These are phyloP conservation scores for Myocastor coypus DNA, from an alignment of 2,113 vertebrate species.

Conservation along the genomic window DNA sequence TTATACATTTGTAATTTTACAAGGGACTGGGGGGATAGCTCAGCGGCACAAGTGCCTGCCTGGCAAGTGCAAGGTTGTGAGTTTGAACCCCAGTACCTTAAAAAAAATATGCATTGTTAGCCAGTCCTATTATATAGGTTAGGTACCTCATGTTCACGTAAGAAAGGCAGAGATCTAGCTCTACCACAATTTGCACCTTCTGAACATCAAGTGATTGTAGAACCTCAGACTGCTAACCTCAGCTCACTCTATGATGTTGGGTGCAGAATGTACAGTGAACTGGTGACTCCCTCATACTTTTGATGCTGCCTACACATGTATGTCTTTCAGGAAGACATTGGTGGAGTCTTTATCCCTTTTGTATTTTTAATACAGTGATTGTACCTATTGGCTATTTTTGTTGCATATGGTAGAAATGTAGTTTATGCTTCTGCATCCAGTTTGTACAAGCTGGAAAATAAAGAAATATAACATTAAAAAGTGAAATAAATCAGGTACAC, in stretches of 20 bases:
- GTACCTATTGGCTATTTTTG: constrained; percentile 99
- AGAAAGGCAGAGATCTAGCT: constrained; percentile 90
- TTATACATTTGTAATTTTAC: constrained; percentile 97
- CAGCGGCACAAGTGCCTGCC: no score
- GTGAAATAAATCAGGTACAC: background rate
- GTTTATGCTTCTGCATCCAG: constrained; percentile 99
- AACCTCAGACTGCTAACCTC: constrained; percentile 98
- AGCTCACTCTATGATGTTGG: constrained; percentile 97
- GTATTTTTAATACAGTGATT: constrained; percentile 99
- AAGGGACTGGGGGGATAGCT: no score
- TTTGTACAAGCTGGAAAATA: constrained; percentile 99
- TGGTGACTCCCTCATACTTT: constrained; percentile 98
- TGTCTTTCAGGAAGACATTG: constrained; percentile 99
- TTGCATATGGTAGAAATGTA: constrained; percentile 99
- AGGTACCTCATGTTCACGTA: constrained; percentile 95
- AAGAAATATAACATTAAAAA: constrained; percentile 95
- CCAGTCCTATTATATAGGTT: constrained; percentile 93
- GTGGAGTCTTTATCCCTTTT: constrained; percentile 99
- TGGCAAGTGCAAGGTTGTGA: no score
- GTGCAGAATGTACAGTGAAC: constrained; percentile 99
- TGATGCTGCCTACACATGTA: constrained; percentile 99
- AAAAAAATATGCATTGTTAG: constrained; percentile 95
- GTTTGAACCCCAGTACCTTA: no score
- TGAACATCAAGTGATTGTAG: constrained; percentile 97
- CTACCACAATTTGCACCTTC: constrained; percentile 95